phyloP scores from a whole-genome alignment of 1,140 invertebrate species.

The Euwallacea fornicatus region DNA sequence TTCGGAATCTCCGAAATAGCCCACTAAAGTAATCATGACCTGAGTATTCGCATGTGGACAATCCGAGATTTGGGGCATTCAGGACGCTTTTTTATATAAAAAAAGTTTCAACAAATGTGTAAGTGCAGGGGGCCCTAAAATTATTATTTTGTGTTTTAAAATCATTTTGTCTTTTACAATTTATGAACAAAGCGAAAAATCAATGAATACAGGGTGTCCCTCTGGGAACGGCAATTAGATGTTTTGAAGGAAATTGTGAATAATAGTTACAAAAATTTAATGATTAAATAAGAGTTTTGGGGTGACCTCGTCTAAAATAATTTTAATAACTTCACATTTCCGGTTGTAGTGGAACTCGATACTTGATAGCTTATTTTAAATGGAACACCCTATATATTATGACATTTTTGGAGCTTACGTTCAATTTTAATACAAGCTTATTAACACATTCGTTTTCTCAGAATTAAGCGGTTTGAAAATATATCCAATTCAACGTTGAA shows the following conservation, averaged over 20 bases:
- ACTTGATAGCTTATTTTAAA: not conserved
- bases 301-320: not conserved
- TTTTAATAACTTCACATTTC: not conserved
- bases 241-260: not conserved
- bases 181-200: not conserved
- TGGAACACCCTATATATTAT: not conserved
- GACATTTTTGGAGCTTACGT: not conserved
- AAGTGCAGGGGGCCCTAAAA: not conserved
- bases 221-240: not conserved
- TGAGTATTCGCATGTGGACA: no score
- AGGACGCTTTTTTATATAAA: no score
- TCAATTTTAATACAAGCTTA: not conserved
- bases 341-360: not conserved
- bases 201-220: not conserved
- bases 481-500: no score
- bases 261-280: not conserved
- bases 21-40: no score
- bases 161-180: not conserved
- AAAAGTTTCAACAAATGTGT: not conserved
- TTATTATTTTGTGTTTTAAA: not conserved
- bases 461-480: no score
- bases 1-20: no score
- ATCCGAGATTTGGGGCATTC: no score
- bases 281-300: not conserved
- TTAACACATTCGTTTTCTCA: no score